These are phyloP conservation scores for Buathra laborator DNA, from an alignment of 2,888 invertebrate genomes.

Conservation along the genomic window DNA sequence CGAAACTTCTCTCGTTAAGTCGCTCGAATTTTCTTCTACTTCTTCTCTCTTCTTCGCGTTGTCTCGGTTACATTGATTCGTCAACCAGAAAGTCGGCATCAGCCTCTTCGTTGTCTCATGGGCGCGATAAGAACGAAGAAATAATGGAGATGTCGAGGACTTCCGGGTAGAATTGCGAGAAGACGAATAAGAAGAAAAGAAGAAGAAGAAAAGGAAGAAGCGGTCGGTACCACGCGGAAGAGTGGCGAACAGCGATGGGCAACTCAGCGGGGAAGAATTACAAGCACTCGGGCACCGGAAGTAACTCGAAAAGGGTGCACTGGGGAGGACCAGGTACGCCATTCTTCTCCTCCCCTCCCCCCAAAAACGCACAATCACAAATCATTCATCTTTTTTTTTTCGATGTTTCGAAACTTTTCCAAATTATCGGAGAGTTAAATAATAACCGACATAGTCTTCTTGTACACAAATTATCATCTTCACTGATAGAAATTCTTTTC, in stretches of 20 bases:
- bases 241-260: constrained; percentile 86
- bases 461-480: constrained; percentile 7
- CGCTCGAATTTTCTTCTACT: constrained; percentile 16
- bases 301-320: constrained; percentile 89
- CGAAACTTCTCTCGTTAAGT: constrained; percentile 3
- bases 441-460: constrained; percentile 8
- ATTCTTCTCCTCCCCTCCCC: constrained; percentile 32
- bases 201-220: constrained; percentile 12
- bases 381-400: background rate
- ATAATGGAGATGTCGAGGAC: constrained; percentile 55
- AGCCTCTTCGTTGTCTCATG: constrained; percentile 47
- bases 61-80: constrained; percentile 6
- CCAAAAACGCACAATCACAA: background rate
- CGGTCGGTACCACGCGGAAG: constrained; percentile 22
- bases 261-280: constrained; percentile 88
- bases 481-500: background rate
- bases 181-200: constrained; percentile 28
- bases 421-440: background rate
- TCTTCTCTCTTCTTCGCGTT: constrained; percentile 3
- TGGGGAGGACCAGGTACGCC: constrained; percentile 94
- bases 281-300: constrained; percentile 86
- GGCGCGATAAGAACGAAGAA: constrained; percentile 44
- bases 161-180: constrained; percentile 58
- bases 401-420: constrained; percentile 1
- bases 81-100: constrained; percentile 50